A percentile compares a stretch with the other conserved stretches of the same genome.
These are phyloP conservation scores for Nomada hirtipes DNA, from an alignment of 2,888 invertebrate genomes.

Conservation along the genomic window DNA sequence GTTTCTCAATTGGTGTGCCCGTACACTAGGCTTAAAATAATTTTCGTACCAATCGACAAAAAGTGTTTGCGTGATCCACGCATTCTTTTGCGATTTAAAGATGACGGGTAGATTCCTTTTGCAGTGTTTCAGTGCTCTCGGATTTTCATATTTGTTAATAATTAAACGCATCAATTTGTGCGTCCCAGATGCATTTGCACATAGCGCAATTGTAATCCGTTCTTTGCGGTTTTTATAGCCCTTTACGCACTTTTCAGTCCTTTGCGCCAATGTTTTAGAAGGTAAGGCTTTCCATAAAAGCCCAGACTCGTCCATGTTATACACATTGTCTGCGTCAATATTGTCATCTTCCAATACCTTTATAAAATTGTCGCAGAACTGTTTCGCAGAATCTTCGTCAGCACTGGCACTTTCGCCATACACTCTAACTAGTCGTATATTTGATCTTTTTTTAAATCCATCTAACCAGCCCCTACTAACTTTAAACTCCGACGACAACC, in stretches of 20 bases:
- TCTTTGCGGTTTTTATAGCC: background rate
- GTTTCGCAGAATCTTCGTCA: too few species aligned
- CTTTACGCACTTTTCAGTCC: background rate
- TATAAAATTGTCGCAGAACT: background rate
- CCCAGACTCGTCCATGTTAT: constrained; percentile 10
- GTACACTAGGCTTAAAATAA: background rate
- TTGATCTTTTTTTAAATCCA: too few species aligned
- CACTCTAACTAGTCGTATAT: too few species aligned
- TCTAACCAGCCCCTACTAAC: too few species aligned
- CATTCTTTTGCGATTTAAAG: background rate
- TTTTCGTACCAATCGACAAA: background rate
- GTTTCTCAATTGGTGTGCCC: background rate
- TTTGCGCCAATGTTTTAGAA: background rate
- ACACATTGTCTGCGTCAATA: background rate
- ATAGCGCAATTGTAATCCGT: background rate
- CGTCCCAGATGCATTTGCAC: constrained; percentile 13
- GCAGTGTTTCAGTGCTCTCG: background rate
- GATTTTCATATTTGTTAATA: background rate
- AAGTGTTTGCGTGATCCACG: background rate
- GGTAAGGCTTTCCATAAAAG: constrained; percentile 16
- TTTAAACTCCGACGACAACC: too few species aligned
- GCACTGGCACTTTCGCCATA: too few species aligned
- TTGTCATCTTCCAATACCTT: background rate
- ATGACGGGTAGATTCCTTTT: background rate
- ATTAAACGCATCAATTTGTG: constrained; percentile 5